Conservation (phyloP, 2,113 vertebrate genomes). For the Danio rerio region GRCz12tu NC_133198.1:12002501-12003000, state of each 20-base stretch:
- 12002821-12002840: conserved; percentile 48
- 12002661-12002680: conserved; percentile 7
- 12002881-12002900: conserved; percentile 41
- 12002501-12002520: conserved; percentile 61
- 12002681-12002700: background rate
- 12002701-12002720: conserved; percentile 18
- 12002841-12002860: conserved; percentile 33
- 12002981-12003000: conserved; percentile 16
- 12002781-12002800: conserved; percentile 24
- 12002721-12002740: conserved; percentile 16
- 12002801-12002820: conserved; percentile 6
- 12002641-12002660: conserved; percentile 11
- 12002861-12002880: conserved; percentile 59
- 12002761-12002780: background rate
- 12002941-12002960: background rate
- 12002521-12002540: conserved; percentile 12
- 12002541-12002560: conserved; percentile 14
- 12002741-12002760: conserved; percentile 7
- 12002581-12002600: conserved; percentile 1
- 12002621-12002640: conserved; percentile 1
- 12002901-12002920: conserved; percentile 48
- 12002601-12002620: conserved; percentile 23
- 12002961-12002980: conserved; percentile 7
- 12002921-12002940: background rate
- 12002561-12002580: background rate